phyloP scores from a whole-genome alignment of 2,113 vertebrate species.

The Macaca fascicularis region T2T-MFA8v1.1 NC_088377.1:172402501-172403000 shows the following conservation, averaged over 20 bases:
- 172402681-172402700: background rate
- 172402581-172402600: background rate
- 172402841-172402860: background rate
- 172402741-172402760: background rate
- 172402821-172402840: background rate
- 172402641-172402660: background rate
- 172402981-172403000: too few species aligned
- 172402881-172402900: background rate
- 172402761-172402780: background rate
- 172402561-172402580: background rate
- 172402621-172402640: background rate
- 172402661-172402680: background rate
- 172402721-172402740: background rate
- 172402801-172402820: background rate
- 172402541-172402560: background rate
- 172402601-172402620: background rate
- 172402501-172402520: background rate
- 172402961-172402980: background rate
- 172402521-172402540: background rate
- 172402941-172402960: background rate
- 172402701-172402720: background rate
- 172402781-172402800: background rate
- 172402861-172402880: background rate
- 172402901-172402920: background rate
- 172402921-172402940: too few species aligned